A percentile compares a stretch with the other conserved stretches of the same genome.
Conservation (phyloP, 2,113 vertebrate species). For the Microtus pennsylvanicus region DNA sequence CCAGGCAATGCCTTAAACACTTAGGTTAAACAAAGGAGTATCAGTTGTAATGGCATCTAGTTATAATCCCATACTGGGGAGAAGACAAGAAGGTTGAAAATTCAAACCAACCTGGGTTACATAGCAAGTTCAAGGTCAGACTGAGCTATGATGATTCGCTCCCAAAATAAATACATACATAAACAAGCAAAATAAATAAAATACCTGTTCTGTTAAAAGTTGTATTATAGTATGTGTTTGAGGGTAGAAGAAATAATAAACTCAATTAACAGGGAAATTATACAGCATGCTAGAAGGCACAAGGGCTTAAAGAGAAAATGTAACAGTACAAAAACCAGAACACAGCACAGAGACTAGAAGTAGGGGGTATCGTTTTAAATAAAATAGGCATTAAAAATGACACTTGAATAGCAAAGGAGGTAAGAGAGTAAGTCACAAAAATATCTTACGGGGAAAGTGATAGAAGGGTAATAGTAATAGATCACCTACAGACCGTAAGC, state of each 20-base stretch:
- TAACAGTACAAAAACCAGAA: neutral
- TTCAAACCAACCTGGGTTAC: neutral
- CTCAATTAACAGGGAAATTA: neutral
- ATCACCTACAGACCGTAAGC: neutral
- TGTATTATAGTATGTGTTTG: neutral
- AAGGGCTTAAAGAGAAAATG: neutral
- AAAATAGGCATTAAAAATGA: conserved; percentile 20
- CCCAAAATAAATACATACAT: neutral
- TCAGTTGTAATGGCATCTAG: neutral
- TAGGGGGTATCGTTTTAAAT: neutral
- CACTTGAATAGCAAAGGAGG: conserved; percentile 19
- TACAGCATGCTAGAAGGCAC: neutral
- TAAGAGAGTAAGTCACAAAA: neutral
- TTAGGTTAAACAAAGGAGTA: neutral
- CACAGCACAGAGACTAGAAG: neutral
- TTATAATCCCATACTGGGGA: neutral
- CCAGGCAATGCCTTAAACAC: neutral
- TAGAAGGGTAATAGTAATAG: neutral
- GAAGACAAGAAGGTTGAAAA: too few relatives aligned
- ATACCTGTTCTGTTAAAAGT: neutral
- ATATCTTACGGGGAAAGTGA: neutral
- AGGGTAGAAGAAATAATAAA: neutral
- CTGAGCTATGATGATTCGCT: neutral
- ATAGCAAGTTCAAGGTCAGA: neutral
- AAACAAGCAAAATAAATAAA: neutral